phyloP scores from a whole-genome alignment of 2,888 invertebrate genomes.

The Diabrotica balteata region DNA sequence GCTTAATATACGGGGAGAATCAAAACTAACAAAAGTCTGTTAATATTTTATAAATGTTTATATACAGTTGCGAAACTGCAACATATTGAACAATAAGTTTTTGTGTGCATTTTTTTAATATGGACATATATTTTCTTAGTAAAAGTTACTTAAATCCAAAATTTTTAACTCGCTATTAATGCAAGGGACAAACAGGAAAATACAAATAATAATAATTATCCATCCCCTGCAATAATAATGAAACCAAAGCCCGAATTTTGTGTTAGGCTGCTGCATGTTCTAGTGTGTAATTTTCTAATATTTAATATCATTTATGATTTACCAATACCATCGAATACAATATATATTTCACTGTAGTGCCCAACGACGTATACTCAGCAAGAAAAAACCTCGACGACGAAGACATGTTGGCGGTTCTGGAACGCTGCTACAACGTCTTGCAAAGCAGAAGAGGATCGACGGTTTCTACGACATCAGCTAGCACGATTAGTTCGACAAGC shows the following conservation, averaged over 20 bases:
- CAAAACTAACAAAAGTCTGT: no score
- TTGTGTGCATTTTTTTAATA: no score
- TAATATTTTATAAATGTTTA: no score
- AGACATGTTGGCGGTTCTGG: conserved; percentile 75
- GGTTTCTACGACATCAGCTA: conserved; percentile 65
- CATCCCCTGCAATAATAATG: background rate
- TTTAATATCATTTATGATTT: background rate
- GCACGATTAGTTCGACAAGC: conserved; percentile 48
- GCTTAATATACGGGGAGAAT: no score
- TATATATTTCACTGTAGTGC: conserved; percentile 64
- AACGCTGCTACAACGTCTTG: conserved; percentile 77
- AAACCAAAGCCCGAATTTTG: conserved; percentile 6
- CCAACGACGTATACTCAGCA: conserved; percentile 77
- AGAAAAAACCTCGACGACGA: conserved; percentile 74
- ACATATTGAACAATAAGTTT: no score
- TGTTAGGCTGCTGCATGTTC: conserved; percentile 17
- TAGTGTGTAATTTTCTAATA: background rate
- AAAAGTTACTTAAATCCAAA: no score
- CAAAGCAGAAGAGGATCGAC: conserved; percentile 68
- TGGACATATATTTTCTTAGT: no score
- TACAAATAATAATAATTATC: background rate
- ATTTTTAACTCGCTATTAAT: background rate
- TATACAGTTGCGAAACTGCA: no score
- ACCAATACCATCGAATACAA: background rate
- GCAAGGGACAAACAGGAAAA: background rate